Conservation (phyloP, 2,113 vertebrate genomes). For the Rafetus swinhoei region DNA sequence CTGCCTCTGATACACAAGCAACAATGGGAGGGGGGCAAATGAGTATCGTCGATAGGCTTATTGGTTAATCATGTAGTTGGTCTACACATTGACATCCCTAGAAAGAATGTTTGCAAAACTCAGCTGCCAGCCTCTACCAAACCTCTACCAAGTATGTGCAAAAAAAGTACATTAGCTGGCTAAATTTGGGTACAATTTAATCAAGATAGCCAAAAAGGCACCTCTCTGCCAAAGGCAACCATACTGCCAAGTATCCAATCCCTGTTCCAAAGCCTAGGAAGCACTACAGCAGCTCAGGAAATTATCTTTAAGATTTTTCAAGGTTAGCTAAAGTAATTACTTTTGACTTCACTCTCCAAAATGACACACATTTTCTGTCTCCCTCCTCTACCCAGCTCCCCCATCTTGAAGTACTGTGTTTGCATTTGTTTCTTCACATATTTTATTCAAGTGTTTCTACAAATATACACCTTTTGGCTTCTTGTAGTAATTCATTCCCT, state of each 20-base stretch:
- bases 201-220: not conserved
- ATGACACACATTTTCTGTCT: too few relatives aligned
- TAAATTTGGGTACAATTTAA: not conserved
- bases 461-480: not conserved
- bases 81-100: too few relatives aligned
- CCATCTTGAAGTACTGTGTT: not conserved
- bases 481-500: not conserved
- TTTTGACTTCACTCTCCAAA: too few relatives aligned
- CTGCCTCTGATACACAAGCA: too few relatives aligned
- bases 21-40: too few relatives aligned
- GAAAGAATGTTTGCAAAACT: not conserved
- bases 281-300: not conserved
- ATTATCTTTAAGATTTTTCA: not conserved
- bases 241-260: not conserved
- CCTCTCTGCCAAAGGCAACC: not conserved
- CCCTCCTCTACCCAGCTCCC: not conserved
- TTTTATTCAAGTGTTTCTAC: not conserved
- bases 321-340: not conserved
- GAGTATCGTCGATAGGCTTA: too few relatives aligned
- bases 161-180: not conserved
- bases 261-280: not conserved
- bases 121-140: not conserved
- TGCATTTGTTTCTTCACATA: not conserved
- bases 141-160: not conserved
- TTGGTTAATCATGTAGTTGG: too few relatives aligned